Base-by-base conservation (phyloP, 2,888 invertebrate species). In the Ophioninae sp. region DNA sequence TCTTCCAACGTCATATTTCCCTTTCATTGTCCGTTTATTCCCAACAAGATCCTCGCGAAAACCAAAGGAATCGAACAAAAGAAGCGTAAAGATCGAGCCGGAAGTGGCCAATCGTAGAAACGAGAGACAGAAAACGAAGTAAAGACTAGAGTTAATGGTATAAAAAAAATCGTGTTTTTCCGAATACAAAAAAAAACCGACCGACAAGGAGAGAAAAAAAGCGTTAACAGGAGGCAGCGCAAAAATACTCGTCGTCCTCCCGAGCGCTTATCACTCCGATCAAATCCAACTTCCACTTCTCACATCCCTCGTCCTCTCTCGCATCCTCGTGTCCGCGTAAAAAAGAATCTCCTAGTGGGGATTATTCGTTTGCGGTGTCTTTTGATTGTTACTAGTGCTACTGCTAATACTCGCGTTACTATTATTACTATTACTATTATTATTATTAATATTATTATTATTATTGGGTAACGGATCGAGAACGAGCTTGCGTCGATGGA, bases 11-110 rank as follows among this genome's bases (percentile, higher is more conserved):
- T 41, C 41, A 8, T 3, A 44, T 10, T 44, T 44, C 44, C 3
- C 44, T 13, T 44, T 44, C 67, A 62, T 65, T 41, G 44, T 50
- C 20, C 86, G 86, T 85, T 87, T 89, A 88, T 87, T 87, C 87
- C 88, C 89, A 91, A 90, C 90, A 90, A 91, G 89, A 90, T 91
- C 90, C 91, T 90, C 91, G 90, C 90, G 86, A 81, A 85, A 82
- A 81, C 79, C 81, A 73, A 84, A 68, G 50, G 50, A 59, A 20
- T 2, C 57, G 7, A n/a, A 1, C 57, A 20, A 59, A 59, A 20
- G 57, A n/a, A 20, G 20, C 13, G 44, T 13, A 44, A 13, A 3
- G 3, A 44, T 44, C 10, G 7, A 44, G 13, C 44, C 8, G 13
- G 13, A 44, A 13, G 44, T 8, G 13, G 13, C 10, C 8, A 44